Percentiles rank a stretch among this genome's conserved stretches.
Evolutionary conservation across 2,888 invertebrate species (phyloP).

Genomic region (Schizaphis graminum): DNA sequence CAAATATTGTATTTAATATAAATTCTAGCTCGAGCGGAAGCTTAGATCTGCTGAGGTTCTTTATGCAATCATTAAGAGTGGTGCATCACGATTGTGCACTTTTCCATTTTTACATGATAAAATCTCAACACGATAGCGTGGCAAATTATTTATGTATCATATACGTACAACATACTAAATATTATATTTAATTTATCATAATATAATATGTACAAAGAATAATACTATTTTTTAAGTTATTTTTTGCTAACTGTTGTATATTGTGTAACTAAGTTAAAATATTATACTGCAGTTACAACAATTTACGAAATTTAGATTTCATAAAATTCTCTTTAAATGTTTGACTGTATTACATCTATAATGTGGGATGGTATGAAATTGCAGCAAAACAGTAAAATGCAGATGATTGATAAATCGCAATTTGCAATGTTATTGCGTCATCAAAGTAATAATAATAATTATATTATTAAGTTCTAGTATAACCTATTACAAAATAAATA

Average conservation of each 20-base stretch:
- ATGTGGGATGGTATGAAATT: not conserved
- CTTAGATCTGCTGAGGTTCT: not conserved
- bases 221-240: too few relatives aligned
- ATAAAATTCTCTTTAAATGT: not conserved
- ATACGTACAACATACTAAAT: not conserved
- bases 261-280: not conserved
- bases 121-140: not conserved
- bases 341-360: not conserved
- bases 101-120: not conserved
- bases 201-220: not conserved
- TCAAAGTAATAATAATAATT: too few relatives aligned
- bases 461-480: too few relatives aligned
- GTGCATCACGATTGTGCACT: not conserved
- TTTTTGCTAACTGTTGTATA: not conserved
- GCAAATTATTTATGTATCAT: not conserved
- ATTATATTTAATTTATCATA: not conserved
- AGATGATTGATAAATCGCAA: not conserved
- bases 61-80: not conserved
- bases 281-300: not conserved
- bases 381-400: not conserved
- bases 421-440: not conserved
- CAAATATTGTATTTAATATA: not conserved
- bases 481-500: not conserved
- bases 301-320: not conserved
- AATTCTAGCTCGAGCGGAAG: not conserved